Evolutionary conservation across 2,888 invertebrate species (phyloP).

Genomic region (Dioctria linearis): DNA sequence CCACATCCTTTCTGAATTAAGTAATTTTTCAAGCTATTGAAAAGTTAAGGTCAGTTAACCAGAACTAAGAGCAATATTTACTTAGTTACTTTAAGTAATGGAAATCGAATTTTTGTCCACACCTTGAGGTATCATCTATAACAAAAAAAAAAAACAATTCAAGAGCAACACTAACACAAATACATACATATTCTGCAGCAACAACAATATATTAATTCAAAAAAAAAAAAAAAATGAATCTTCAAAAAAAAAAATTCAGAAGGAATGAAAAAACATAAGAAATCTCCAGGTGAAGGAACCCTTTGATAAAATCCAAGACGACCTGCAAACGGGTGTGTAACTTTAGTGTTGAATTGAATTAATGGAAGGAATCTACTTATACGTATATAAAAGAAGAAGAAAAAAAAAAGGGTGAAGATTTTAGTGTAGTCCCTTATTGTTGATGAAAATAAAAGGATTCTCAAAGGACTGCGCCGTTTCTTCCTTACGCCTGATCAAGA

Average conservation of each 20-base stretch:
- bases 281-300: background rate
- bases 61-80: too few species aligned
- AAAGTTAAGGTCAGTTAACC: too few species aligned
- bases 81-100: too few species aligned
- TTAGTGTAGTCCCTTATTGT: background rate
- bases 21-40: too few species aligned
- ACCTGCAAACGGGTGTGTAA: conserved; percentile 2
- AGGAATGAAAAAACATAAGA: background rate
- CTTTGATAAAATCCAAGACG: background rate
- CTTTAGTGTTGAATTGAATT: conserved; percentile 12
- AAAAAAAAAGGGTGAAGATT: background rate
- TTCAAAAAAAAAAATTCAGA: background rate
- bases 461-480: background rate
- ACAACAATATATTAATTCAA: too few species aligned
- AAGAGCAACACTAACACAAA: too few species aligned
- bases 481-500: conserved; percentile 4
- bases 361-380: background rate
- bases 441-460: background rate
- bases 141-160: too few species aligned
- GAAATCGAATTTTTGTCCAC: too few species aligned
- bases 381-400: too few species aligned
- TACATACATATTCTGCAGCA: too few species aligned
- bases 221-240: background rate
- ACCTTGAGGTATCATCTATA: too few species aligned
- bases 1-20: too few species aligned